These are phyloP conservation scores for Brienomyrus brachyistius DNA, from an alignment of 2,113 vertebrate genomes.

Conservation along the genomic window DNA sequence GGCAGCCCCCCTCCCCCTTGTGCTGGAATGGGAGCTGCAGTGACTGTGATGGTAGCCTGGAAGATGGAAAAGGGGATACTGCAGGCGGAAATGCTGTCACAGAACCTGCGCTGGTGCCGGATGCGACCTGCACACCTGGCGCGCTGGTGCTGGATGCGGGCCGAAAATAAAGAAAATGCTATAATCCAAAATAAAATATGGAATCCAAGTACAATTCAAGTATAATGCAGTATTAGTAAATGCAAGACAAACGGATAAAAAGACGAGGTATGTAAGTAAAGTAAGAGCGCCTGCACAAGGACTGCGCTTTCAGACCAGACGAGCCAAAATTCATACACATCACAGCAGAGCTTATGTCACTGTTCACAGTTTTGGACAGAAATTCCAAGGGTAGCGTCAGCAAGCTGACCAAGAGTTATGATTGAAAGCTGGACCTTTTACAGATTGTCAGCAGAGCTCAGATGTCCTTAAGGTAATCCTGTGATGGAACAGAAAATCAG, in stretches of 20 bases:
- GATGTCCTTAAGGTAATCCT: background rate
- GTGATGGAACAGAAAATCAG: background rate
- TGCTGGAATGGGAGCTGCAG: background rate
- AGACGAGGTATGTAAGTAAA: background rate
- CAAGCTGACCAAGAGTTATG: background rate
- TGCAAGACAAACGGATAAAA: background rate
- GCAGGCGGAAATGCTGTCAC: background rate
- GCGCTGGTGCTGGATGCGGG: background rate
- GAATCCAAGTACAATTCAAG: background rate
- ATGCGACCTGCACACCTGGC: background rate
- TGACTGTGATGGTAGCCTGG: background rate
- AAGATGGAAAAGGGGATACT: background rate
- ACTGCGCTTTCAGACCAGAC: background rate
- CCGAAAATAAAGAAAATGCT: background rate
- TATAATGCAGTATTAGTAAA: background rate
- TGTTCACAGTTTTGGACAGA: background rate
- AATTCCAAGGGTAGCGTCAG: background rate
- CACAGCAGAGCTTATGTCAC: background rate
- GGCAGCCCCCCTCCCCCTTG: background rate
- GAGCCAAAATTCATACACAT: background rate
- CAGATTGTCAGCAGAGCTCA: background rate
- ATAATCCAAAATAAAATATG: background rate
- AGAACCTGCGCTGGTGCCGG: background rate
- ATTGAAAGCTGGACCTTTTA: background rate
- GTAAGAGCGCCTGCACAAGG: background rate